A percentile compares a stretch with the other conserved stretches of the same genome.
Conservation (phyloP, 2,888 invertebrate genomes). For the Blomia tropicalis region DNA sequence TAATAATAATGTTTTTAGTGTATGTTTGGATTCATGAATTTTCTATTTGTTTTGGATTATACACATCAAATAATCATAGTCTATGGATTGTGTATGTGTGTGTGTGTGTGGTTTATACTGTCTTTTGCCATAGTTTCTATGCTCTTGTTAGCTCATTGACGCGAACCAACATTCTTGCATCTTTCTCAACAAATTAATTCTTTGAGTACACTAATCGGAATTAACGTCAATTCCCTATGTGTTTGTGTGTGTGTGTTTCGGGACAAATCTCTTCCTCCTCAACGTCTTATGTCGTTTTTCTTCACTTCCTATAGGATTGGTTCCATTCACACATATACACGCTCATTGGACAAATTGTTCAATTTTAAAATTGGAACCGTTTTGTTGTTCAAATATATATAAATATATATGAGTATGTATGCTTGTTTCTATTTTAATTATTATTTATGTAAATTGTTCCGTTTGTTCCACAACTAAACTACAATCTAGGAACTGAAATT, state of each 20-base stretch:
- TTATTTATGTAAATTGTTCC: slow-evolving; percentile 2
- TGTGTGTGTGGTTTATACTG: too few relatives aligned
- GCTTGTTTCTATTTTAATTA: neutral
- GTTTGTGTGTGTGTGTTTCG: neutral
- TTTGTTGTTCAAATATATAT: neutral
- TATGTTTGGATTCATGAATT: too few relatives aligned
- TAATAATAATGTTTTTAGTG: too few relatives aligned
- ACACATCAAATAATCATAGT: too few relatives aligned
- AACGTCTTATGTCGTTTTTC: neutral
- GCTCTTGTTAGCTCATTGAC: too few relatives aligned
- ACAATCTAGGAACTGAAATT: too few relatives aligned
- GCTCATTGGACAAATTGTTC: neutral
- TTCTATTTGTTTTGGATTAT: too few relatives aligned
- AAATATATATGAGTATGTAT: too few relatives aligned
- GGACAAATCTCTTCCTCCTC: neutral
- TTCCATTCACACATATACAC: neutral
- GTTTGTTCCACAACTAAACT: neutral
- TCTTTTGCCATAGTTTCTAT: too few relatives aligned
- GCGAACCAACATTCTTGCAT: too few relatives aligned
- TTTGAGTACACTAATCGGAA: slow-evolving; percentile 10
- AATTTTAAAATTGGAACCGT: neutral
- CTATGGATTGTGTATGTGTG: too few relatives aligned
- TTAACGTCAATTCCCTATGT: neutral
- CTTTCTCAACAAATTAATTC: too few relatives aligned
- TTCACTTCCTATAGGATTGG: neutral